These are phyloP conservation scores for Drosophila birchii DNA, from an alignment of 2,888 invertebrate genomes.

Conservation along the genomic window DNA sequence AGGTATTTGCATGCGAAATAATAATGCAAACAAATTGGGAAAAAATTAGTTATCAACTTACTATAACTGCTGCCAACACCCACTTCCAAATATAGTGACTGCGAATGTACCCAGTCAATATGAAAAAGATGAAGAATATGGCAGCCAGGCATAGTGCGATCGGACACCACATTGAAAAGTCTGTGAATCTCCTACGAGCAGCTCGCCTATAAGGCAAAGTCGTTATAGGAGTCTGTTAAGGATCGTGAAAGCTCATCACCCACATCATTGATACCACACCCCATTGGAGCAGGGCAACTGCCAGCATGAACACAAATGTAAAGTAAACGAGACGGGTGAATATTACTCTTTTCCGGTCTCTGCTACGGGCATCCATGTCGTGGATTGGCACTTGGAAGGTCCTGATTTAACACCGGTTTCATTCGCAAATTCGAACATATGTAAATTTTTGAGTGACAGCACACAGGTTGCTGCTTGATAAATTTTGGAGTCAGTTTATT, in stretches of 20 bases:
- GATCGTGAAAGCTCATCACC: slow-evolving; percentile 21
- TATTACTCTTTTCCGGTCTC: neutral
- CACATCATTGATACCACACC: slow-evolving; percentile 27
- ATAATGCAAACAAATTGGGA: rapidly evolving
- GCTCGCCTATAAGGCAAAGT: neutral
- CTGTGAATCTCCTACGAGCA: neutral
- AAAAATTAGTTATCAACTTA: neutral
- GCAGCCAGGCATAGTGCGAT: slow-evolving; percentile 30
- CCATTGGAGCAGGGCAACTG: slow-evolving; percentile 51
- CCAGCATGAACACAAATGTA: neutral
- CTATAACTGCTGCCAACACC: neutral
- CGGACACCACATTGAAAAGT: neutral
- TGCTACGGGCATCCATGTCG: neutral
- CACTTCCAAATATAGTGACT: neutral
- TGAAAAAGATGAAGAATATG: slow-evolving; percentile 37
- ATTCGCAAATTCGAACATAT: too few species aligned
- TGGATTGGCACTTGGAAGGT: neutral
- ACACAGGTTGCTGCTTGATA: neutral
- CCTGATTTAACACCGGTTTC: neutral
- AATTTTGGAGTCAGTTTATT: neutral
- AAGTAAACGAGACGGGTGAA: neutral
- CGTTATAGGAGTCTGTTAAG: neutral
- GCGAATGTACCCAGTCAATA: slow-evolving; percentile 24
- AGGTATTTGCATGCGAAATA: neutral
- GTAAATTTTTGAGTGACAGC: neutral